Evolutionary conservation across 1,140 invertebrate species (phyloP), one percentile per base, ranked within the genome.

Genomic region (Tenebrio molitor): DNA sequence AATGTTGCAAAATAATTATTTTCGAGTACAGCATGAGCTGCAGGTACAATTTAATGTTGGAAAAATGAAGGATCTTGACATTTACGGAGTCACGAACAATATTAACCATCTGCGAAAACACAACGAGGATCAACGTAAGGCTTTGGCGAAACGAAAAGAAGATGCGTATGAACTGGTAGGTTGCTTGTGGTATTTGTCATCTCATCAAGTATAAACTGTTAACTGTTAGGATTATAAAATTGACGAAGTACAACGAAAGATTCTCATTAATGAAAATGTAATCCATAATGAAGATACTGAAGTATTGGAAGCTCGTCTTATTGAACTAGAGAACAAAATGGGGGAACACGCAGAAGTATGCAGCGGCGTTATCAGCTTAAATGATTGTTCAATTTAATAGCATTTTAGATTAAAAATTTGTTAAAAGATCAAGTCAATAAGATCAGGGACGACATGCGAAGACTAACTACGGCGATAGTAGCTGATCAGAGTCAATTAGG

Each of bases 401-500:
- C 14, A 1, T 68, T 62, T 5, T 58, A 78, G 77, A 69, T 73
- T 1, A 76, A 78, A 1, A 86, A 85, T 69, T 65, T 84, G 1
- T 77, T 89, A 0, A 84, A 89, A 70, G 77, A 69, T 1, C 87
- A 89, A 76, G 83, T 88, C 17, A 78, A 81, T 12, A 83, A 82
- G 72, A 79, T 89, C 4, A 87, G 89, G 72, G 86, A 89, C 23
- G 85, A 84, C 74, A 86, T 85, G 83, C 80, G 83, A 36, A 80
- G 82, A 63, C 46, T 87, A 36, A 81, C 83, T 0, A 78, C 79
- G 2, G 77, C 80, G 1, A 86, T 86, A 23, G 50, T 77, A 2
- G 78, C 33, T 12, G 84, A 85, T 42, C 80, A 82, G 15, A 77
- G 82, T 4, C 78, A 84, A 72, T 42, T 87, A 10, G 72, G 72